These are phyloP conservation scores for Osmerus eperlanus DNA, from an alignment of 2,113 vertebrate genomes.

Conservation along the genomic window DNA sequence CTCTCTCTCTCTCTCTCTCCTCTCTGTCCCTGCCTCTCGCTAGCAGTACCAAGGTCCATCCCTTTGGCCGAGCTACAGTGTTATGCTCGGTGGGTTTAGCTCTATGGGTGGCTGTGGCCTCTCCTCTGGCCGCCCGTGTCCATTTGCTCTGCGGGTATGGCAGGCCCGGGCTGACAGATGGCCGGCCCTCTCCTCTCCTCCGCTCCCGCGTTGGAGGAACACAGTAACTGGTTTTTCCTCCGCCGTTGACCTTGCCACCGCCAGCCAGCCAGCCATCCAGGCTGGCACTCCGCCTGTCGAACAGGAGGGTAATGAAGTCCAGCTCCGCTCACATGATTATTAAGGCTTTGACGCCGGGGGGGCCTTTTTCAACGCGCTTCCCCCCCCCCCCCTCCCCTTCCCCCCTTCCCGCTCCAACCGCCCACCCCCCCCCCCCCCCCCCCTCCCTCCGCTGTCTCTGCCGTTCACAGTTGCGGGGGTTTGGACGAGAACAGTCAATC, in stretches of 20 bases:
- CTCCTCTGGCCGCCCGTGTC: conserved; percentile 76
- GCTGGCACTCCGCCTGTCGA: conserved; percentile 75
- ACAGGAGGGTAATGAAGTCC: conserved; percentile 78
- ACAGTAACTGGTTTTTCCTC: conserved; percentile 80
- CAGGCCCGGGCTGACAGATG: conserved; percentile 80
- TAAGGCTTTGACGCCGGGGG: conserved; percentile 73
- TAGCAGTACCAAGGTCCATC: conserved; percentile 67
- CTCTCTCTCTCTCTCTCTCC: not conserved
- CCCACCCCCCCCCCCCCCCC: conserved; percentile 12
- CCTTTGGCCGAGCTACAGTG: conserved; percentile 66
- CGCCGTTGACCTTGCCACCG: conserved; percentile 80
- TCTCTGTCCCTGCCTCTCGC: conserved; percentile 51
- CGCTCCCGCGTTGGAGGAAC: conserved; percentile 77
- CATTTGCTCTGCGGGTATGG: conserved; percentile 79
- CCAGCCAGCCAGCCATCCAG: conserved; percentile 69
- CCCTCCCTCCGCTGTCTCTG: conserved; percentile 54
- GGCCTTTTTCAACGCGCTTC: conserved; percentile 63
- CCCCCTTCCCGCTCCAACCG: not conserved
- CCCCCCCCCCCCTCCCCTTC: conserved; percentile 34
- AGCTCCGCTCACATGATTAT: conserved; percentile 77
- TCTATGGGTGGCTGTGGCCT: conserved; percentile 74
- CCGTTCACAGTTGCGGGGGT: conserved; percentile 48
- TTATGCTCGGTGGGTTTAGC: conserved; percentile 73
- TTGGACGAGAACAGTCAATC: conserved; percentile 3
- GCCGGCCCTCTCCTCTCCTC: conserved; percentile 73